Conservation (phyloP, 2,797 vertebrate species). For the Geotrypetes seraphini region DNA sequence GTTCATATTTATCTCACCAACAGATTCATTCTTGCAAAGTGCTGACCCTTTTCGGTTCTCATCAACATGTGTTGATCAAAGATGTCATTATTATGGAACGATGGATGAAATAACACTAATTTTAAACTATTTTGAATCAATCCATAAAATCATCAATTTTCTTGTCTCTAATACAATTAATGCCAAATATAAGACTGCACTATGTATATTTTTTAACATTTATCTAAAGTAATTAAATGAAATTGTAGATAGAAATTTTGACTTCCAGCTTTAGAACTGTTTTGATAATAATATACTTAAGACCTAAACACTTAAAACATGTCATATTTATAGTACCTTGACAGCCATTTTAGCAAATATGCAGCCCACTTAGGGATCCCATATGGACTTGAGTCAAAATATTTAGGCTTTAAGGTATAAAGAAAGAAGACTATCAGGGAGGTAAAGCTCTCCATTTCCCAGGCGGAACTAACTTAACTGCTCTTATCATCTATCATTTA, state of each 20-base stretch:
- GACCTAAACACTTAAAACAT: slow-evolving; percentile 29
- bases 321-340: slow-evolving; percentile 29
- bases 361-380: not conserved
- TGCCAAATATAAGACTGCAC: slow-evolving; percentile 14
- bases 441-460: slow-evolving; percentile 19
- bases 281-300: slow-evolving; percentile 25
- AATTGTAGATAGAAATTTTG: slow-evolving; percentile 17
- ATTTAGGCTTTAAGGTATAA: not conserved
- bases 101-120: slow-evolving; percentile 32
- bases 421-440: no score
- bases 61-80: slow-evolving; percentile 31
- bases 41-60: slow-evolving; percentile 44
- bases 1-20: slow-evolving; percentile 33
- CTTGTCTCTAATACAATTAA: slow-evolving; percentile 22
- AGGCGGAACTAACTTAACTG: slow-evolving; percentile 12
- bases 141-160: not conserved
- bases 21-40: slow-evolving; percentile 36
- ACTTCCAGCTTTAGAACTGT: slow-evolving; percentile 42
- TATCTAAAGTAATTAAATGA: slow-evolving; percentile 24
- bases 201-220: not conserved
- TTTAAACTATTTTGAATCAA: slow-evolving; percentile 33
- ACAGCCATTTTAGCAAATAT: no score
- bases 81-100: no score
- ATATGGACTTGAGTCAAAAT: slow-evolving; percentile 1
- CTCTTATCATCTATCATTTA: slow-evolving; percentile 15